Evolutionary conservation across 2,888 invertebrate genomes (phyloP).

Genomic region (Cenopis cana): DNA sequence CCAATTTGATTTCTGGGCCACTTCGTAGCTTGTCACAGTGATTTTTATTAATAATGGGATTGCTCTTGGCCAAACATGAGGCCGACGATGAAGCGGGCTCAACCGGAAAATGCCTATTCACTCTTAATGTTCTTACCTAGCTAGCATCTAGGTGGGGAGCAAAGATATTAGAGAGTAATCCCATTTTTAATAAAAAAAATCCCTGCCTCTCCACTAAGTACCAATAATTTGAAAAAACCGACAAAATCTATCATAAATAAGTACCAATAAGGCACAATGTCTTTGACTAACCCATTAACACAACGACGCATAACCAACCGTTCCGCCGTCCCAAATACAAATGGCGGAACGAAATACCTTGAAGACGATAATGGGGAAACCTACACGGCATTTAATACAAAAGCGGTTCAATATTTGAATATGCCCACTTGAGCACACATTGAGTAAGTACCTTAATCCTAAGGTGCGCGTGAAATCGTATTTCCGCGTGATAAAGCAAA

Average conservation of each 20-base stretch:
- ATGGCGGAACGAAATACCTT: slow-evolving; percentile 27
- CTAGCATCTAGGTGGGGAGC: too few relatives aligned
- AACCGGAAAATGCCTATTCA: too few relatives aligned
- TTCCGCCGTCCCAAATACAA: slow-evolving; percentile 17
- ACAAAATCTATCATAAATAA: slow-evolving; percentile 4
- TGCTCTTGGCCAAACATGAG: too few relatives aligned
- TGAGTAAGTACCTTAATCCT: slow-evolving; percentile 15
- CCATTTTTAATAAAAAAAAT: too few relatives aligned
- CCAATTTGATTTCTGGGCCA: too few relatives aligned
- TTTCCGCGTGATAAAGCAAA: slow-evolving; percentile 2
- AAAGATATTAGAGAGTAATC: too few relatives aligned
- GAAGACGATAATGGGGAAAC: slow-evolving; percentile 23
- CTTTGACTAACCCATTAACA: slow-evolving; percentile 1
- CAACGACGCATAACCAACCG: not conserved
- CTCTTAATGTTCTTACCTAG: too few relatives aligned
- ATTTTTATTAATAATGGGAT: too few relatives aligned
- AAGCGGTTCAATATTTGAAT: slow-evolving; percentile 19
- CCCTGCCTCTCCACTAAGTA: too few relatives aligned
- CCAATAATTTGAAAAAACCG: too few relatives aligned
- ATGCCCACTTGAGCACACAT: slow-evolving; percentile 17
- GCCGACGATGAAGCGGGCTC: too few relatives aligned
- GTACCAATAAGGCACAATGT: not conserved
- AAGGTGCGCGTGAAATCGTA: not conserved
- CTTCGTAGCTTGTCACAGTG: too few relatives aligned
- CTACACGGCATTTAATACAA: slow-evolving; percentile 15